Evolutionary conservation across 2,113 vertebrate species (phyloP).

Genomic region (Accipiter virgatus): DNA sequence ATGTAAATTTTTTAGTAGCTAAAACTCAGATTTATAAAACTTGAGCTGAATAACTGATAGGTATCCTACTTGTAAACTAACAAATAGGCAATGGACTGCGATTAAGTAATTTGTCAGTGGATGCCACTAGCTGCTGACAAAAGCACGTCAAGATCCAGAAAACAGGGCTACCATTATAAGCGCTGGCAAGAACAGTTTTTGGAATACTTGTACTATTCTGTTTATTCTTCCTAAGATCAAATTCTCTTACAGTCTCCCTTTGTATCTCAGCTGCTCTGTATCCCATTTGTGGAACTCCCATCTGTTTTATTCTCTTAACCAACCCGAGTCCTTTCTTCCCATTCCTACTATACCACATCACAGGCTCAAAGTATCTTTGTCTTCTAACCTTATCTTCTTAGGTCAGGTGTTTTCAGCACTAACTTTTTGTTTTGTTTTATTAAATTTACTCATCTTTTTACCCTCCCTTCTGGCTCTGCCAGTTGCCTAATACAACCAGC

Average conservation of each 20-base stretch:
- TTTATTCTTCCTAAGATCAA: background rate
- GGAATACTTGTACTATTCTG: background rate
- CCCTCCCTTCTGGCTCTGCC: background rate
- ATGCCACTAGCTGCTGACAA: background rate
- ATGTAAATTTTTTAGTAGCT: background rate
- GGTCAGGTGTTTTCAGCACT: background rate
- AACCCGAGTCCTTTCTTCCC: background rate
- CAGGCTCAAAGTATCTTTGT: background rate
- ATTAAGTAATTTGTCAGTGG: background rate
- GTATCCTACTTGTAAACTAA: background rate
- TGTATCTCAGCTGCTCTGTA: background rate
- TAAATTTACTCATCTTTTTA: background rate
- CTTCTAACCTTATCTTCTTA: background rate
- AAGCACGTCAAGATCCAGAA: background rate
- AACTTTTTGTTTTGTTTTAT: background rate
- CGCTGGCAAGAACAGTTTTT: background rate
- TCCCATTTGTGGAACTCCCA: background rate
- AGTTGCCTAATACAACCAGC: background rate
- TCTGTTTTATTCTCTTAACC: background rate
- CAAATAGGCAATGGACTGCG: background rate
- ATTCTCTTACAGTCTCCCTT: background rate
- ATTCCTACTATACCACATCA: background rate
- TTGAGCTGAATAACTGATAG: background rate
- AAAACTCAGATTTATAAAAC: background rate
- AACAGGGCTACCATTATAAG: background rate